Base-by-base conservation (phyloP, 2,888 invertebrate genomes). In the Liopterus haemorrhoidalis region DNA sequence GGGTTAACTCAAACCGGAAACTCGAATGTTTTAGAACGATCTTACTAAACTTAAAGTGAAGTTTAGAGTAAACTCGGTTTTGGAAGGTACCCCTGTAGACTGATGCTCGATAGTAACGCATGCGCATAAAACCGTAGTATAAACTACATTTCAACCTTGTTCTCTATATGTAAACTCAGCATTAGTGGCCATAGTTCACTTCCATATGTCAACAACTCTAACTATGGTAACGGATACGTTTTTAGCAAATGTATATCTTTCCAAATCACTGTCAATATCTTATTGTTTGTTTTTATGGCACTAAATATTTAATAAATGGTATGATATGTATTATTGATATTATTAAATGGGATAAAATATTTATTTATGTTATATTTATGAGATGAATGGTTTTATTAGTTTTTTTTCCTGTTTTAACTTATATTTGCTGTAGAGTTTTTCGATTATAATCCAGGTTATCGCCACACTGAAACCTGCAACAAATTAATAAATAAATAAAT, bases 371-470 rank as follows among this genome's bases (percentile, higher is more conserved):
- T 21, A 28, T 41, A 39, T 40, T 63, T 61, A 67, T 21, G 65
- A 58, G 24, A 69, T 63, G 56, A 75, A 75, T n/a, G 75, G 74
- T 47, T 70, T 71, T 49, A 77, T 70, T 20, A 72, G 58, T 55
- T 67, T 70, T 25, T 66, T 65, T 50, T 72, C 69, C 51, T 63
- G 67, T 12, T 62, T 56, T 14, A 59, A 49, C 51, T 65, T 66
- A 35, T 70, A 66, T 41, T 61, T 64, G 46, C 67, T 60, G 57
- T 69, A 69, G 3, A 70, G 54, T 49, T 68, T 70, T 60, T 79
- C 79, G 20, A 62, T 57, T 20, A 65, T 49, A 19, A 78, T 68
- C 11, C 74, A 57, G 5, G 71, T 38, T 1, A 69, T 47, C 2
- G 75, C 68, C 6, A 71, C 48, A 5, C 68, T 52, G 50, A 75